phyloP scores from a whole-genome alignment of 2,113 vertebrate genomes.

The Oophaga pumilio region DNA sequence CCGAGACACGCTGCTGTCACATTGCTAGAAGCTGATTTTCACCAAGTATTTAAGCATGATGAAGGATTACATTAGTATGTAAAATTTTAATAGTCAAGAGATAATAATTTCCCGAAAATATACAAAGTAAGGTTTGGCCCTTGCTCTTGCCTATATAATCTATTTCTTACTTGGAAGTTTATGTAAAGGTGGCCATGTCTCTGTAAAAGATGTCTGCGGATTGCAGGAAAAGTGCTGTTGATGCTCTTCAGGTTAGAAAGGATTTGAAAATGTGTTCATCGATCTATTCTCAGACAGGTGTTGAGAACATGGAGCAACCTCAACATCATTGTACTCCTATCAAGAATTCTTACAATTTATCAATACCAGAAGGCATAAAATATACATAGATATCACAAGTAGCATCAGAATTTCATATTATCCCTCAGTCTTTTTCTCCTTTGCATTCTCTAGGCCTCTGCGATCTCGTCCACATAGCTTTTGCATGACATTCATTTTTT shows the following conservation, averaged over 20 bases:
- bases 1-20: constrained; percentile 27
- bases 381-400: not conserved
- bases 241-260: not conserved
- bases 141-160: not conserved
- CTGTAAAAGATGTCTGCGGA: not conserved
- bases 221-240: not conserved
- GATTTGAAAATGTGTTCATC: not conserved
- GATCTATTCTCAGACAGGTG: not conserved
- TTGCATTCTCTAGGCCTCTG: too few species aligned
- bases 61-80: not conserved
- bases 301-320: too few species aligned
- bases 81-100: not conserved
- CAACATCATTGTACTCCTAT: too few species aligned
- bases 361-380: not conserved
- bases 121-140: not conserved
- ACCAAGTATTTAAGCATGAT: not conserved
- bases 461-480: too few species aligned
- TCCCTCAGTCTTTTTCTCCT: not conserved
- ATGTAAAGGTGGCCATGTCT: not conserved
- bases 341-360: too few species aligned
- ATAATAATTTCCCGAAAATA: not conserved
- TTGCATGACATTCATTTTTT: too few species aligned
- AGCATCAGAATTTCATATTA: not conserved
- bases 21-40: not conserved
- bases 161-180: not conserved